Evolutionary conservation across 2,113 vertebrate genomes (phyloP).

Genomic region (Propithecus coquereli): DNA sequence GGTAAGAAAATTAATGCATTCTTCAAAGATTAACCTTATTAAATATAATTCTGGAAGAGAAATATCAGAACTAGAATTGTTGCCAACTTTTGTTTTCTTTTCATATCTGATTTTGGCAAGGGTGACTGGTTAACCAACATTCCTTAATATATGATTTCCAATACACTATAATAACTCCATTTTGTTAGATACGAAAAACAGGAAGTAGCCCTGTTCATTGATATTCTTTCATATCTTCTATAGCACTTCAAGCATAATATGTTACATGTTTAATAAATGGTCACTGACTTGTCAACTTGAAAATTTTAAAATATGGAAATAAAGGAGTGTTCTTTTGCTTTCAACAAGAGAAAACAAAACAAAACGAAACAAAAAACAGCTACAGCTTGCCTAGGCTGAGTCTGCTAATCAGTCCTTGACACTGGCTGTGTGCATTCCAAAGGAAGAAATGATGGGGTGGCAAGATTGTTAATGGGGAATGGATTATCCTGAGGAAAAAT

Average conservation of each 20-base stretch:
- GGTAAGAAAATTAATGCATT: constrained; percentile 52
- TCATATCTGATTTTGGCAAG: constrained; percentile 68
- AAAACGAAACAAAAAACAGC: constrained; percentile 23
- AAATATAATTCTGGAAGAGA: constrained; percentile 52
- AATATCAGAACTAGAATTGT: constrained; percentile 12
- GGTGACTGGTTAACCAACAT: constrained; percentile 58
- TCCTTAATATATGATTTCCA: constrained; percentile 53
- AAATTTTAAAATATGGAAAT: constrained; percentile 43
- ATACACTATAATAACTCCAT: constrained; percentile 14
- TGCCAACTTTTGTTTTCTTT: constrained; percentile 65
- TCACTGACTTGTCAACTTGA: not conserved
- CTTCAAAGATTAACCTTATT: constrained; percentile 57
- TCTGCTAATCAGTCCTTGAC: constrained; percentile 46
- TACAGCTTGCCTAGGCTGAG: constrained; percentile 41
- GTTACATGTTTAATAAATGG: constrained; percentile 1
- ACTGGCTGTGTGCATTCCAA: constrained; percentile 41
- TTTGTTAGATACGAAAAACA: constrained; percentile 62
- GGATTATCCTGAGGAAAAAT: constrained; percentile 5
- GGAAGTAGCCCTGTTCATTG: constrained; percentile 51
- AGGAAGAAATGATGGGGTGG: constrained; percentile 19
- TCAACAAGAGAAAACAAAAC: not conserved
- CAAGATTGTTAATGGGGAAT: not conserved
- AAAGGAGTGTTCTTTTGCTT: constrained; percentile 52
- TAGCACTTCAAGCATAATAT: not conserved
- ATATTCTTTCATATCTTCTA: not conserved